Evolutionary conservation across 2,113 vertebrate species (phyloP).

Genomic region (Phalacrocorax pelagicus): DNA sequence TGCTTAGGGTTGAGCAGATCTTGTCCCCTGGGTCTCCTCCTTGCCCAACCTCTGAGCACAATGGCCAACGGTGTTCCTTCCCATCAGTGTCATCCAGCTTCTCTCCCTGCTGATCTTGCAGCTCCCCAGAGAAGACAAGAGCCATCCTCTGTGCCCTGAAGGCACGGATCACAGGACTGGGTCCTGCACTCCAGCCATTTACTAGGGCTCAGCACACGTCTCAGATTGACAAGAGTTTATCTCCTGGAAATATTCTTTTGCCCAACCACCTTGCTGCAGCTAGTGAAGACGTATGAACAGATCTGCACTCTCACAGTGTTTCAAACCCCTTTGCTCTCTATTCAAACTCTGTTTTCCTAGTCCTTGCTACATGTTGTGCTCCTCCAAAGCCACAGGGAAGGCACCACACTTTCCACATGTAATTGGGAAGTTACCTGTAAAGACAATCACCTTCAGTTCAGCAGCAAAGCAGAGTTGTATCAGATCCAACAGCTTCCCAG

Average conservation of each 20-base stretch:
- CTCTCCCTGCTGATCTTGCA: not conserved
- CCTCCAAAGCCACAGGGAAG: not conserved
- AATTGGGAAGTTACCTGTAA: not conserved
- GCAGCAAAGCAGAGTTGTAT: not conserved
- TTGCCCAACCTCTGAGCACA: not conserved
- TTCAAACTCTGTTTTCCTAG: not conserved
- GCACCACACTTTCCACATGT: not conserved
- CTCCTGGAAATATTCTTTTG: not conserved
- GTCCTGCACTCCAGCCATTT: not conserved
- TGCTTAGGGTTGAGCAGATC: not conserved
- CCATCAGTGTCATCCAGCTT: not conserved
- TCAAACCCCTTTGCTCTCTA: not conserved
- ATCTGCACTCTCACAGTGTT: not conserved
- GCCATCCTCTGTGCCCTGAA: not conserved
- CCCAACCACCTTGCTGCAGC: not conserved
- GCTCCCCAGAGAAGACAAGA: not conserved
- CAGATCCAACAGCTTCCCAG: not conserved
- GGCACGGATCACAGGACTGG: not conserved
- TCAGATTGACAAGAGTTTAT: not conserved
- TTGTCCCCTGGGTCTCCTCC: not conserved
- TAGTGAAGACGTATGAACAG: not conserved
- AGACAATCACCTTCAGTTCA: not conserved
- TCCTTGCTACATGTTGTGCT: not conserved
- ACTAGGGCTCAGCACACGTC: not conserved
- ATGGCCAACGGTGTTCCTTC: rapidly evolving